These are phyloP conservation scores for Psix sp. DNA, from an alignment of 1,140 invertebrate genomes.

Conservation along the genomic window DNA sequence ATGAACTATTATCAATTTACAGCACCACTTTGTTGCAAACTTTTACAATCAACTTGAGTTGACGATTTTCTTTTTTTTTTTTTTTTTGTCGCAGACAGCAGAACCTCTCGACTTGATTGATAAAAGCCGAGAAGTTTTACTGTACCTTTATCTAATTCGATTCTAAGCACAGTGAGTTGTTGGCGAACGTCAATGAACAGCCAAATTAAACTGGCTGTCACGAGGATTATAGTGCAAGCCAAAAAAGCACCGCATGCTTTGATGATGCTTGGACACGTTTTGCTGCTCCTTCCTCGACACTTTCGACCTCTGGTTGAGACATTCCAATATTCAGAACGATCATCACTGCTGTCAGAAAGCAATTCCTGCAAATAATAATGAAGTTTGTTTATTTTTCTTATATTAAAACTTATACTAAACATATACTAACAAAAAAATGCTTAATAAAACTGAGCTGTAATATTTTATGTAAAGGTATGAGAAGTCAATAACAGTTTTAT, in stretches of 20 bases:
- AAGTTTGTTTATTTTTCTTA: constrained; percentile 1
- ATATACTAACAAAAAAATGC: no score
- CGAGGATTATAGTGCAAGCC: constrained; percentile 81
- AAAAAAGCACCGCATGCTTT: constrained; percentile 80
- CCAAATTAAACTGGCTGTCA: constrained; percentile 82
- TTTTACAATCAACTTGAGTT: no score
- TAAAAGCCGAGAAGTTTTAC: constrained; percentile 21
- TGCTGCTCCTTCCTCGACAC: constrained; percentile 63
- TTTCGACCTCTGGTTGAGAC: constrained; percentile 67
- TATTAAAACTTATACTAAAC: not conserved
- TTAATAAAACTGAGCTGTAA: no score
- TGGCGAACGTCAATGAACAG: constrained; percentile 83
- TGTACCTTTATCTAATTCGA: constrained; percentile 83
- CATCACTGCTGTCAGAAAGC: constrained; percentile 79
- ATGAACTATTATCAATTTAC: constrained; percentile 5
- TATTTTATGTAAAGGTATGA: no score
- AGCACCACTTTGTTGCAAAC: no score
- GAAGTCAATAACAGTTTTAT: no score
- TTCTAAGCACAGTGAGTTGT: constrained; percentile 81
- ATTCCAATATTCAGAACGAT: constrained; percentile 75
- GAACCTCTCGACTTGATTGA: not conserved
- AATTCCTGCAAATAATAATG: constrained; percentile 68
- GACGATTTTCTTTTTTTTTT: no score
- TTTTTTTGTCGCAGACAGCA: not conserved
- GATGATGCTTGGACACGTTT: constrained; percentile 75